These are phyloP conservation scores for Tachuris rubrigastra DNA, from an alignment of 2,113 vertebrate species.

Conservation along the genomic window DNA sequence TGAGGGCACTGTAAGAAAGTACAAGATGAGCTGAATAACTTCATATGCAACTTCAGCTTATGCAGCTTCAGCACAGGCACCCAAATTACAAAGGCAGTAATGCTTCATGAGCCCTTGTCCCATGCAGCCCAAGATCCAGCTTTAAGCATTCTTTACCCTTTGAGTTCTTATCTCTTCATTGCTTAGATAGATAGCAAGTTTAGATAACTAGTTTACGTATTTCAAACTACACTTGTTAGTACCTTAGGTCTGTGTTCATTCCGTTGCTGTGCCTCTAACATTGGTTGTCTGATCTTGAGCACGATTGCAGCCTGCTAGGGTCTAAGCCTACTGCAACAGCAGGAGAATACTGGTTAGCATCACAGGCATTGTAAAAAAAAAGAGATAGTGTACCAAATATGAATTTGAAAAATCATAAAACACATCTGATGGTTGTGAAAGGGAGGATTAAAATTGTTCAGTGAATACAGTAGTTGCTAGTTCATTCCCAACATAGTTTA, in stretches of 20 bases:
- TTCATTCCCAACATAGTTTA: not conserved
- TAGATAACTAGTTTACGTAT: not conserved
- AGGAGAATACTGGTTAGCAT: not conserved
- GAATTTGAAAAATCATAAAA: not conserved
- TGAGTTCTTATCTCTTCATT: not conserved
- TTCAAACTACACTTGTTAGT: not conserved
- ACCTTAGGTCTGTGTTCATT: not conserved
- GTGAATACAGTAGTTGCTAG: not conserved
- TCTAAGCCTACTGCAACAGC: not conserved
- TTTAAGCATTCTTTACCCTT: not conserved
- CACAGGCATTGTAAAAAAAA: not conserved
- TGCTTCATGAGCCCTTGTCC: not conserved
- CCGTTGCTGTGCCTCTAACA: not conserved
- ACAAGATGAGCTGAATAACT: not conserved
- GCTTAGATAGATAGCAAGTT: not conserved
- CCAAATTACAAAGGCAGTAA: not conserved
- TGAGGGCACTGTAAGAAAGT: not conserved
- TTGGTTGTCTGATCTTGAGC: fast-evolving
- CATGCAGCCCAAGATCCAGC: not conserved
- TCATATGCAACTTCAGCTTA: not conserved
- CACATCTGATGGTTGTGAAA: not conserved
- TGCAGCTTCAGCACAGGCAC: not conserved
- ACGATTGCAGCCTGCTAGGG: fast-evolving
- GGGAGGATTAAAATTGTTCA: not conserved
- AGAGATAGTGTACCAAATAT: not conserved